A percentile compares a stretch with the other conserved stretches of the same genome.
These are phyloP conservation scores for Tylochromis polylepis DNA, from an alignment of 2,113 vertebrate species.

Conservation along the genomic window DNA sequence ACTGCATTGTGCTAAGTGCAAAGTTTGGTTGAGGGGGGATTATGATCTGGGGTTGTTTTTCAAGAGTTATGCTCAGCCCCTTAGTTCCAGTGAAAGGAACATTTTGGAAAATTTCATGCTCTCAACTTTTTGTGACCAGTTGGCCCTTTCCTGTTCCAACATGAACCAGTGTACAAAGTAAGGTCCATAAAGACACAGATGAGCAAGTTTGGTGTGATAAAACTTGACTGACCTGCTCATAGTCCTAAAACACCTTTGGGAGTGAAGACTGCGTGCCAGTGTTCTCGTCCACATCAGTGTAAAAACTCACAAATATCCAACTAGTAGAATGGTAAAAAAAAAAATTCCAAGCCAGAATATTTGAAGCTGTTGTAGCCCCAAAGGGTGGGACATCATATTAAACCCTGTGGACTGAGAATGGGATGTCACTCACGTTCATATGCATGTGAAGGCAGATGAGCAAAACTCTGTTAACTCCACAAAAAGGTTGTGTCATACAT, in stretches of 20 bases:
- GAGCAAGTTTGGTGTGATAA: background rate
- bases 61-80: background rate
- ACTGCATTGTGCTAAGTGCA: background rate
- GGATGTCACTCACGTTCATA: background rate
- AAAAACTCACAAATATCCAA: background rate
- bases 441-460: background rate
- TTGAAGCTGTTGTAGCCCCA: background rate
- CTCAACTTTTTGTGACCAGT: background rate
- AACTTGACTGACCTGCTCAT: background rate
- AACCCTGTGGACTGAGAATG: background rate
- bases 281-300: background rate
- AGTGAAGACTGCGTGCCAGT: background rate
- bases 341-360: background rate
- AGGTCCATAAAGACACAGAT: background rate
- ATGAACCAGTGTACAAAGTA: background rate
- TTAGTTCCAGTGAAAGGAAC: background rate
- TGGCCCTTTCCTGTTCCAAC: background rate
- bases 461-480: background rate
- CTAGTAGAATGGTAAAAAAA: fast-evolving
- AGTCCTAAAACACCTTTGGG: background rate
- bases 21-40: background rate
- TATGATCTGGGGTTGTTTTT: background rate
- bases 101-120: background rate
- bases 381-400: background rate
- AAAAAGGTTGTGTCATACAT: background rate